These are phyloP conservation scores for Seriola rivoliana DNA, from an alignment of 2,113 vertebrate genomes.

Conservation along the genomic window DNA sequence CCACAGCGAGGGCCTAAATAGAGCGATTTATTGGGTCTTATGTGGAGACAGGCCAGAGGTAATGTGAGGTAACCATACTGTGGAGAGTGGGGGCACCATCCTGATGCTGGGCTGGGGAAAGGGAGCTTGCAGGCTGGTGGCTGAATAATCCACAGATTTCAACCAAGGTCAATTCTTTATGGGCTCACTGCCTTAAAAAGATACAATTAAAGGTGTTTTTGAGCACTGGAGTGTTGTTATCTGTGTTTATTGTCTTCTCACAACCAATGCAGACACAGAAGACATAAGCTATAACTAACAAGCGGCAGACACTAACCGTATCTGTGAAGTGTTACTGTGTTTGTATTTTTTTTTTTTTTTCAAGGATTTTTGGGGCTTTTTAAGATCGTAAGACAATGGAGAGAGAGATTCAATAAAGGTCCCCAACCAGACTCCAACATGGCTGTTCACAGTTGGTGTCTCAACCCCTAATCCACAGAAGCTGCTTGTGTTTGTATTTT, in stretches of 20 bases:
- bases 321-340: background rate
- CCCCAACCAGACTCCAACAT: background rate
- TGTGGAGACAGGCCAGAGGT: constrained; percentile 30
- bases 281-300: background rate
- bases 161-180: background rate
- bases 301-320: background rate
- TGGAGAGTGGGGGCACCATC: background rate
- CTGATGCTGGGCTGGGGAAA: background rate
- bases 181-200: background rate
- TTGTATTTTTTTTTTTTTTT: background rate
- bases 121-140: background rate
- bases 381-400: background rate
- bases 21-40: constrained; percentile 28
- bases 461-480: background rate
- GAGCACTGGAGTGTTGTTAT: background rate
- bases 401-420: background rate
- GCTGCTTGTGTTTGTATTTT: background rate
- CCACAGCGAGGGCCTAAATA: constrained; percentile 1
- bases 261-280: background rate
- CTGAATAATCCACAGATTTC: background rate
- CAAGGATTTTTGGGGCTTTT: background rate
- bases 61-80: background rate
- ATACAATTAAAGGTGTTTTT: constrained; percentile 16
- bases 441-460: background rate
- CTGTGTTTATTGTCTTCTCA: background rate